Conservation (phyloP, 2,797 vertebrate genomes). For the Silurus lanzhouensis region DNA sequence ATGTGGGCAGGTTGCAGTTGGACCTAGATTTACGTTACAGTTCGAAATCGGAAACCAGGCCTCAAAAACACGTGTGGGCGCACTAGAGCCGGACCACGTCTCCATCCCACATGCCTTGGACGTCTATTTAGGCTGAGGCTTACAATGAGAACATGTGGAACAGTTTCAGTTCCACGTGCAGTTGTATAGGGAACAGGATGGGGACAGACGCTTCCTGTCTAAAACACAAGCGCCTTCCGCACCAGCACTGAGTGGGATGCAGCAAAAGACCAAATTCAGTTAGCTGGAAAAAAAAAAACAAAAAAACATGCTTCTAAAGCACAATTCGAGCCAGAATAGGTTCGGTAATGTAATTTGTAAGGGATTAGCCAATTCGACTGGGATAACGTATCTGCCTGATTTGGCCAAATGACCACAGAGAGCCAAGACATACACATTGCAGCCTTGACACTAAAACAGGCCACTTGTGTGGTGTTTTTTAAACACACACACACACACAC, state of each 20-base stretch:
- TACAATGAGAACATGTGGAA: constrained; percentile 23
- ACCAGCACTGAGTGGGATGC: neutral
- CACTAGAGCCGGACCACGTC: neutral
- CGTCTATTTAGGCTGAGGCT: constrained; percentile 1
- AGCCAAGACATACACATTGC: neutral
- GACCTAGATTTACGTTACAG: constrained; percentile 35
- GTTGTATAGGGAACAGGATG: constrained; percentile 39
- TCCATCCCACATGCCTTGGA: neutral
- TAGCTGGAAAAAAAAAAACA: neutral
- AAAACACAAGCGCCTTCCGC: neutral
- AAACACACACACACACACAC: too few species aligned
- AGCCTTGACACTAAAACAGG: neutral
- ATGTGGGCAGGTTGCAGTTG: constrained; percentile 33
- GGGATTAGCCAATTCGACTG: neutral
- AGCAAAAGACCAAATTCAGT: constrained; percentile 15
- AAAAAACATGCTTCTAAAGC: neutral
- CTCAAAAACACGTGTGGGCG: constrained; percentile 25
- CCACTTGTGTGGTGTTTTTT: neutral
- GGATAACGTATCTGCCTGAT: neutral
- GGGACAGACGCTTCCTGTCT: constrained; percentile 31
- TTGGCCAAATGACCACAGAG: constrained; percentile 8
- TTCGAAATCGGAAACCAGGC: constrained; percentile 44
- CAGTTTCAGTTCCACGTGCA: constrained; percentile 28
- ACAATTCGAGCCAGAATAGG: constrained; percentile 1
- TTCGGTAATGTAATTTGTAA: neutral